These are phyloP conservation scores for Tetramorium bicarinatum DNA, from an alignment of 2,888 invertebrate genomes.

Conservation along the genomic window DNA sequence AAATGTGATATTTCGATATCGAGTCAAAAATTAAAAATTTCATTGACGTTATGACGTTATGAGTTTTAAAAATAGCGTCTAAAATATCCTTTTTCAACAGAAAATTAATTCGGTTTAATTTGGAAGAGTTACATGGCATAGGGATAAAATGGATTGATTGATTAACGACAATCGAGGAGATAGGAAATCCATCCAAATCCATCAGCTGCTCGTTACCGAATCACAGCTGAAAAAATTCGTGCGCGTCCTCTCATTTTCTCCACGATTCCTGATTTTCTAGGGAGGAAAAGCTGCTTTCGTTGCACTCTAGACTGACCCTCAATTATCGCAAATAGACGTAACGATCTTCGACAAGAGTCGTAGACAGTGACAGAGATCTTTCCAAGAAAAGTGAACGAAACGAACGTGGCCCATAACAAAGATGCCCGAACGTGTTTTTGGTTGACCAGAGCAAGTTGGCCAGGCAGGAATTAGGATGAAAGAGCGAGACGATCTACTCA, in stretches of 20 bases:
- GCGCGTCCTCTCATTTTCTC: background rate
- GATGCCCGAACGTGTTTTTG: slow-evolving; percentile 15
- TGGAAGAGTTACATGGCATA: background rate
- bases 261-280: background rate
- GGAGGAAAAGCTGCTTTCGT: slow-evolving; percentile 23
- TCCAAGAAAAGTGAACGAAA: slow-evolving; percentile 14
- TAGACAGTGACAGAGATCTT: slow-evolving; percentile 5
- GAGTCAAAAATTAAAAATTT: slow-evolving; percentile 5
- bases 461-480: background rate
- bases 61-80: background rate
- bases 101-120: slow-evolving; percentile 3
- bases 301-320: background rate
- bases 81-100: background rate
- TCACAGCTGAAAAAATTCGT: background rate
- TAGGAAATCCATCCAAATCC: background rate
- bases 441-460: background rate
- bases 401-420: background rate
- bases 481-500: background rate
- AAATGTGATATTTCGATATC: background rate
- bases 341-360: background rate
- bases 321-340: slow-evolving; percentile 11
- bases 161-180: background rate
- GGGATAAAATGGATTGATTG: background rate
- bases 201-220: background rate
- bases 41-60: slow-evolving; percentile 3